Evolutionary conservation across 1,140 invertebrate genomes (phyloP), one percentile per base, ranked within the genome.

Genomic region (Lineus longissimus): DNA sequence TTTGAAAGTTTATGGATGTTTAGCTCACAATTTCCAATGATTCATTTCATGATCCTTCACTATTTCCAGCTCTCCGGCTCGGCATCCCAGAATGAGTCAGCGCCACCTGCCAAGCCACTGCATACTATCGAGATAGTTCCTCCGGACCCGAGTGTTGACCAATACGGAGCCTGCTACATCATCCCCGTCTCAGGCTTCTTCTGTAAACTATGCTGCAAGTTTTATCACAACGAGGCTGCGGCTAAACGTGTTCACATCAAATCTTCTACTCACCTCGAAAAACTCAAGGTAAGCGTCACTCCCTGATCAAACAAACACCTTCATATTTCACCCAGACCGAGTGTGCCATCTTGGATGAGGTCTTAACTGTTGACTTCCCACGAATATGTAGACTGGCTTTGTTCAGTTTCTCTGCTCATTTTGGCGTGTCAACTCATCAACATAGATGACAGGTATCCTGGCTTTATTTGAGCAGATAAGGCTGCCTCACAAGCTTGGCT

Each of bases 201-300:
- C 70, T 81, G 79, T 65, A 79, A 79, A 65, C 61, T 81, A 0
- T 81, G 79, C 60, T 69, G 73, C 67, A 79, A 79, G 67, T 81
- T 81, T 59, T 81, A 79, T 64, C 77, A 76, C 63, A 80, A 73
- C 62, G 76, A 79, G 63, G 61, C 65, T 17, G 69, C 73, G 54
- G 79, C 77, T 22, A 76, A 73, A 55, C 64, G 69, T 19, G 59
- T 59, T 1, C 79, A 81, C 60, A 79, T 76, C 64, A 70, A 76
- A 62, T 73, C 75, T 9, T 59, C 75, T 45, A 22, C 64, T 27
- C 79, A 81, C 63, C 76, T 71, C 60, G 71, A 76, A 2, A 80
- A 75, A 59, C 71, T 68, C 54, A 68, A 76, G 72, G 76, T 76
- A 68, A 54, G 2, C 33, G n/a, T n/a, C n/a, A n/a, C n/a, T n/a